These are phyloP conservation scores for Cephus pygmeus DNA, from an alignment of 2,888 invertebrate species.

Conservation along the genomic window DNA sequence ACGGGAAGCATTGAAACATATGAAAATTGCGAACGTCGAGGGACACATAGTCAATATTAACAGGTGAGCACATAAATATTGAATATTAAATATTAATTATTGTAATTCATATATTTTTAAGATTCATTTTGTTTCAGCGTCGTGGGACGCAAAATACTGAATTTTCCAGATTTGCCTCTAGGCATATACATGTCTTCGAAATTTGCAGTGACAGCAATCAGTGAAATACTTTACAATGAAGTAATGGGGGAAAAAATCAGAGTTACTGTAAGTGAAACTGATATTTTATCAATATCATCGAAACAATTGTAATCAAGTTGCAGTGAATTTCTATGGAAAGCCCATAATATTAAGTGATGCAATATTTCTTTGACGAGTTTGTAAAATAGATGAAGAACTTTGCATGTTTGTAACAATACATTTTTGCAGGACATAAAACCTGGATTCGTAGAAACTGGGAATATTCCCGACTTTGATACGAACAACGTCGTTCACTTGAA, in stretches of 20 bases:
- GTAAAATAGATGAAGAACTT: background rate
- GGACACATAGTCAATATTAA: constrained; percentile 47
- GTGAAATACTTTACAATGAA: constrained; percentile 71
- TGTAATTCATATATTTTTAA: too few relatives aligned
- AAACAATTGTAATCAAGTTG: too few relatives aligned
- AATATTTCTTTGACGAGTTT: constrained; percentile 7
- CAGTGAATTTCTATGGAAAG: too few relatives aligned
- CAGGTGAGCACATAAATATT: constrained; percentile 28
- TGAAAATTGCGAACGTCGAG: constrained; percentile 42
- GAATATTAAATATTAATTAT: too few relatives aligned
- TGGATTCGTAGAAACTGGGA: constrained; percentile 71
- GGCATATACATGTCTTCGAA: constrained; percentile 72
- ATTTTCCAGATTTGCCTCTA: constrained; percentile 54
- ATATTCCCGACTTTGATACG: constrained; percentile 39
- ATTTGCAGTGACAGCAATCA: constrained; percentile 70
- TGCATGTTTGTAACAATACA: background rate
- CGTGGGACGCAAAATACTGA: constrained; percentile 65
- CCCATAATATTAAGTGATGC: background rate
- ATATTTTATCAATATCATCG: background rate
- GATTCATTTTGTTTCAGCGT: constrained; percentile 41
- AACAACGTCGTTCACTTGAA: constrained; percentile 34
- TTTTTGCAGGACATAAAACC: constrained; percentile 72
- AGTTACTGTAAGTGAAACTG: constrained; percentile 36
- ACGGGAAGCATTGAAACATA: constrained; percentile 41
- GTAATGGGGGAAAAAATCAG: constrained; percentile 55